A percentile compares a stretch with the other conserved stretches of the same genome.
phyloP scores from a whole-genome alignment of 2,797 vertebrate genomes.

The Sebastes nivosus region DNA sequence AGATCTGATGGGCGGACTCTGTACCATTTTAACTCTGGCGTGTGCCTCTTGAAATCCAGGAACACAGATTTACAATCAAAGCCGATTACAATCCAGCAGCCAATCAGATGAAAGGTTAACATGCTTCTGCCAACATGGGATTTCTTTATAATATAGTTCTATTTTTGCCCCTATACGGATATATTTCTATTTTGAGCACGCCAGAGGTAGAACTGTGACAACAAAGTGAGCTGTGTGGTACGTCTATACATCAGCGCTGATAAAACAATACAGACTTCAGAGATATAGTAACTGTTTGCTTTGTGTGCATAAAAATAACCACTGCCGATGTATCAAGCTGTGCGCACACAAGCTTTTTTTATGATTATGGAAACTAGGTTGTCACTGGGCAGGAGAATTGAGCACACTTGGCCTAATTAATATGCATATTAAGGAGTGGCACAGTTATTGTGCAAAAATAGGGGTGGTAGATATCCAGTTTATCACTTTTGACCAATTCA shows the following conservation, averaged over 20 bases:
- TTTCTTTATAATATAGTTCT: slow-evolving; percentile 3
- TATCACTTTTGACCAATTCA: neutral
- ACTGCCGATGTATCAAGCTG: slow-evolving; percentile 1
- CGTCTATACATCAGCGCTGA: neutral
- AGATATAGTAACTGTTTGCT: neutral
- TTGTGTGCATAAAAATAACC: slow-evolving; percentile 19
- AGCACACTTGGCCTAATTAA: slow-evolving; percentile 21
- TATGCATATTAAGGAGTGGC: slow-evolving; percentile 1
- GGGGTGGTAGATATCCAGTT: neutral
- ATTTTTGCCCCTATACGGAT: neutral
- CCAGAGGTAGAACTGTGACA: neutral
- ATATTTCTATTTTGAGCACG: slow-evolving; percentile 21
- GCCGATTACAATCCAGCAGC: slow-evolving; percentile 42
- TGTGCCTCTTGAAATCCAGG: slow-evolving; percentile 5
- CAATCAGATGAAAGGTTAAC: slow-evolving; percentile 31
- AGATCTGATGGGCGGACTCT: neutral
- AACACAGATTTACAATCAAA: slow-evolving; percentile 8
- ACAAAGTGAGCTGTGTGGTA: neutral
- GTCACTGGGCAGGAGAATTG: slow-evolving; percentile 7
- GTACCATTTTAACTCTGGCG: neutral
- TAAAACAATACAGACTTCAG: neutral
- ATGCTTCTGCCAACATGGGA: neutral
- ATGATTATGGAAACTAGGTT: slow-evolving; percentile 36
- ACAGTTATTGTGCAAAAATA: neutral
- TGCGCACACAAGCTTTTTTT: slow-evolving; percentile 3